Conservation (phyloP, 2,888 invertebrate species). For the Coelogynopora nodosa region DNA sequence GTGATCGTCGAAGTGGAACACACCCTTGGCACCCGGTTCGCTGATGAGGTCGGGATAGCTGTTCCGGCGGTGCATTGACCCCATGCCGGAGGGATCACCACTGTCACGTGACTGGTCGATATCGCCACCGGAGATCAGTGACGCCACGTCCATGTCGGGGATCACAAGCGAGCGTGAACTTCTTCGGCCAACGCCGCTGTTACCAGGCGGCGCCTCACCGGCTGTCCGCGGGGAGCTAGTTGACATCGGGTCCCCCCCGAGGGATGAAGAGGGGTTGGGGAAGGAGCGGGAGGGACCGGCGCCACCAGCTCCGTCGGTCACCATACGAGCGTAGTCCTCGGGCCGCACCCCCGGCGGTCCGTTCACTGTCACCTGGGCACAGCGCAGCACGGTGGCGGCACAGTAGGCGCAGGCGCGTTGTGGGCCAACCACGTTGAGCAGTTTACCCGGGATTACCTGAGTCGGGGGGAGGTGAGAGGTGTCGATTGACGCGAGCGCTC, state of each 20-base stretch:
- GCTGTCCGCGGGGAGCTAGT: background rate
- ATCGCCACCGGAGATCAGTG: background rate
- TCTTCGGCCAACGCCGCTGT: background rate
- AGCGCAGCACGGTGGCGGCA: constrained; percentile 19
- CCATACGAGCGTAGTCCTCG: background rate
- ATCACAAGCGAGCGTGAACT: background rate
- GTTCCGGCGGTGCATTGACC: background rate
- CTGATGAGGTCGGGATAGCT: background rate
- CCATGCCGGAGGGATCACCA: background rate
- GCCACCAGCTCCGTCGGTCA: background rate
- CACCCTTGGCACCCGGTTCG: background rate
- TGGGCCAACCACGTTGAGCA: background rate
- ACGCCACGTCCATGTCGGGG: background rate
- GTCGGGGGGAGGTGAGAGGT: background rate
- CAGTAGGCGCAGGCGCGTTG: constrained; percentile 20
- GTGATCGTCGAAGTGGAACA: background rate
- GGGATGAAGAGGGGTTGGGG: background rate
- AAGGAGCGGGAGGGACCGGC: too few species aligned
- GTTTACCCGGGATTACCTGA: background rate
- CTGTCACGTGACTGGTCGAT: background rate
- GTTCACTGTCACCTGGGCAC: background rate
- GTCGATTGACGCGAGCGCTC: too few species aligned
- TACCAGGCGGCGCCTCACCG: background rate
- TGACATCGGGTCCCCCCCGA: background rate
- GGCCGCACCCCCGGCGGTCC: background rate